phyloP scores from a whole-genome alignment of 2,888 invertebrate species.

The Desoria tigrina region DNA sequence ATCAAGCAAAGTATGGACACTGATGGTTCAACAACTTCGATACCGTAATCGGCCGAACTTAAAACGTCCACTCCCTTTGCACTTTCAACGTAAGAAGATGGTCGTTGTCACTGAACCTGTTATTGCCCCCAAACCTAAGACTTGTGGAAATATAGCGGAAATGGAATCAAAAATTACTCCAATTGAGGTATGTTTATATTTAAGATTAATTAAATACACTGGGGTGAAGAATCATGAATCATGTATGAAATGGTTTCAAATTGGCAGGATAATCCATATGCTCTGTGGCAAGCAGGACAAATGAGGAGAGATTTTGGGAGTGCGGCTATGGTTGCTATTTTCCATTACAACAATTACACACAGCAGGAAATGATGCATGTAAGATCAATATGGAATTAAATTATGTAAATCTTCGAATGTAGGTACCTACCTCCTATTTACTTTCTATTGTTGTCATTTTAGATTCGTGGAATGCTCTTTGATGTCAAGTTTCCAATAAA shows the following conservation, averaged over 20 bases:
- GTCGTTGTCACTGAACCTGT: constrained; percentile 68
- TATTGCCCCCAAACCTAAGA: constrained; percentile 58
- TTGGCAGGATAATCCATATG: constrained; percentile 67
- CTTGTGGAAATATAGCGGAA: constrained; percentile 29
- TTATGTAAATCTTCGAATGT: background rate
- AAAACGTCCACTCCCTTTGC: constrained; percentile 70
- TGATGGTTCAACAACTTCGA: constrained; percentile 57
- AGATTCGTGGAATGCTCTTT: constrained; percentile 38
- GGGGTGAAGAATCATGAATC: no score
- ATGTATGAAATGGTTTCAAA: background rate
- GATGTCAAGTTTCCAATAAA: constrained; percentile 42
- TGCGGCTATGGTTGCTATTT: constrained; percentile 71
- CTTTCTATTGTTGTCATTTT: constrained; percentile 3
- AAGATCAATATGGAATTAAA: constrained; percentile 54
- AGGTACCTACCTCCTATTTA: no score
- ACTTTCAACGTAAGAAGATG: constrained; percentile 69
- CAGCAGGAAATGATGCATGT: constrained; percentile 68
- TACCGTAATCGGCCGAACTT: constrained; percentile 77
- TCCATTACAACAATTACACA: constrained; percentile 72
- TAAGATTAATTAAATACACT: no score
- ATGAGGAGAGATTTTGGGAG: constrained; percentile 69
- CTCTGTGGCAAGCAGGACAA: constrained; percentile 71
- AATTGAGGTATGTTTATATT: constrained; percentile 15
- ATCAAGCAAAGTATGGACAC: constrained; percentile 48
- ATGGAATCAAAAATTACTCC: constrained; percentile 4